Evolutionary conservation across 2,113 vertebrate species (phyloP).

Genomic region (Lethenteron camtschaticum): DNA sequence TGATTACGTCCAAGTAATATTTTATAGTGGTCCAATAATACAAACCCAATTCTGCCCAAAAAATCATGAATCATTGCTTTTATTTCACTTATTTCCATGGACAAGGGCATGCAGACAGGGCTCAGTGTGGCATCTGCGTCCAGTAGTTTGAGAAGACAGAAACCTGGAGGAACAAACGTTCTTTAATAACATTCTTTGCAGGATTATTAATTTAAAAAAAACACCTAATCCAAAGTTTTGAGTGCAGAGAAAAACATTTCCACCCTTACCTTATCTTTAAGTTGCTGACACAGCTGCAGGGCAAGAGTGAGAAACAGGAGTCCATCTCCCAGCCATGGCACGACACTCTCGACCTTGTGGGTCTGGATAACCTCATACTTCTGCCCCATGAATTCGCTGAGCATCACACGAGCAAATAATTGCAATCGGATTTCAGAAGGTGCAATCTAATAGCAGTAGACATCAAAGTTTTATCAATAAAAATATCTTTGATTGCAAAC

Average conservation of each 20-base stretch:
- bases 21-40: too few relatives aligned
- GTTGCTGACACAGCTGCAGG: slow-evolving; percentile 89
- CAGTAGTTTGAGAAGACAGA: slow-evolving; percentile 90
- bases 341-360: slow-evolving; percentile 83
- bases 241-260: slow-evolving; percentile 1
- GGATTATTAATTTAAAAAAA: neutral
- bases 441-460: too few relatives aligned
- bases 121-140: slow-evolving; percentile 70
- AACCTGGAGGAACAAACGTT: slow-evolving; percentile 32
- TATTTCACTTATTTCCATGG: too few relatives aligned
- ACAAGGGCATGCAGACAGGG: neutral
- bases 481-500: too few relatives aligned
- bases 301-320: slow-evolving; percentile 95
- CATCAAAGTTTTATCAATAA: too few relatives aligned
- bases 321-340: slow-evolving; percentile 81
- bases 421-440: too few relatives aligned
- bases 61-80: too few relatives aligned
- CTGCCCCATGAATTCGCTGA: slow-evolving; percentile 57
- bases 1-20: too few relatives aligned
- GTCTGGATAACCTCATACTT: slow-evolving; percentile 83
- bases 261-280: slow-evolving; percentile 69
- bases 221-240: neutral
- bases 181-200: neutral
- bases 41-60: too few relatives aligned
- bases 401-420: neutral